Conservation (phyloP, 2,113 vertebrate species). For the Elanus axillaris region DNA sequence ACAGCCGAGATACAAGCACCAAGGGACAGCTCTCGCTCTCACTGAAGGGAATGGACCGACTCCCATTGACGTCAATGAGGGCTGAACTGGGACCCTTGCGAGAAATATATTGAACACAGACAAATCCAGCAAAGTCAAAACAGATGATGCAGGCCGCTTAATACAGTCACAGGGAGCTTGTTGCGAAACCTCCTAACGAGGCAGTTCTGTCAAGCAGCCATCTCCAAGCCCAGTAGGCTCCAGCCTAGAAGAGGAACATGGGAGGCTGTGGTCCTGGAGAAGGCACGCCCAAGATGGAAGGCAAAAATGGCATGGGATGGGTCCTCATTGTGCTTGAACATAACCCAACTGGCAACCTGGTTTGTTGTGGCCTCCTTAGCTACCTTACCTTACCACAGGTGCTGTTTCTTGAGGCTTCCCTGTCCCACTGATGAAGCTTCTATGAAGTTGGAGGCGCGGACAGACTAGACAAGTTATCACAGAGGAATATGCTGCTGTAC, state of each 20-base stretch:
- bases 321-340: not conserved
- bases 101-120: conserved; percentile 67
- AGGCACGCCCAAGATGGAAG: not conserved
- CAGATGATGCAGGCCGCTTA: conserved; percentile 62
- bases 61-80: conserved; percentile 67
- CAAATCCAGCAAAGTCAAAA: conserved; percentile 62
- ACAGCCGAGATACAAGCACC: not conserved
- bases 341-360: not conserved
- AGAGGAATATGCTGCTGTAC: not conserved
- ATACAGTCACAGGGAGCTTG: conserved; percentile 43
- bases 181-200: conserved; percentile 49
- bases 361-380: not conserved
- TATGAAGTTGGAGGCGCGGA: not conserved
- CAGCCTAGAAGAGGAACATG: conserved; percentile 1
- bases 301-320: not conserved
- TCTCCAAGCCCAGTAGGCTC: conserved; percentile 30
- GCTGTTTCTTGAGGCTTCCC: not conserved
- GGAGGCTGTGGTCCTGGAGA: not conserved
- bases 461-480: not conserved
- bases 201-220: conserved; percentile 45
- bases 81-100: conserved; percentile 59
- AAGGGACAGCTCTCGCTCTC: conserved; percentile 19
- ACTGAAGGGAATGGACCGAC: conserved; percentile 51
- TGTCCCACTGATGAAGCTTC: not conserved
- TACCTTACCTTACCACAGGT: not conserved